Evolutionary conservation across 2,797 vertebrate genomes (phyloP).

Genomic region (Micropoecilia bifurca): DNA sequence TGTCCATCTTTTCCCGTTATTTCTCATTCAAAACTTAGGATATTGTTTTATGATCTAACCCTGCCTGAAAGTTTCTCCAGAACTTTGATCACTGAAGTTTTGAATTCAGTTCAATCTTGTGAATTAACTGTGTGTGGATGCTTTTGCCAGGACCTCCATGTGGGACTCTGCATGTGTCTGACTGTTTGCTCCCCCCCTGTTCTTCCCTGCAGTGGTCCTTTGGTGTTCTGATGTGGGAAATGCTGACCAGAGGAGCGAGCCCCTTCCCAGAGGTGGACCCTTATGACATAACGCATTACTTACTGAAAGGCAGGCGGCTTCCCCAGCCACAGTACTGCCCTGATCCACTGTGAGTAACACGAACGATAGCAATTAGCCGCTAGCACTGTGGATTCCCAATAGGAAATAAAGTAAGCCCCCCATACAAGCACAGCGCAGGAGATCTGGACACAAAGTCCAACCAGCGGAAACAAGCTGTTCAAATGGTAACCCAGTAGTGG

Average conservation of each 20-base stretch:
- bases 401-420: not conserved
- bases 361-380: not conserved
- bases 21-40: not conserved
- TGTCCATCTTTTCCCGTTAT: not conserved
- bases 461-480: conserved; percentile 33
- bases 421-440: not conserved
- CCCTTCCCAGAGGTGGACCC: conserved; percentile 93
- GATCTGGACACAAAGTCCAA: conserved; percentile 27
- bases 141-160: not conserved
- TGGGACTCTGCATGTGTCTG: not conserved
- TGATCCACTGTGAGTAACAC: conserved; percentile 87
- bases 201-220: conserved; percentile 91
- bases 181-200: not conserved
- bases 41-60: not conserved
- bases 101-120: too few relatives aligned
- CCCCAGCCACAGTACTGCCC: conserved; percentile 95
- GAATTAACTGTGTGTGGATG: not conserved
- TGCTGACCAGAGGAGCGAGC: conserved; percentile 94
- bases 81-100: not conserved
- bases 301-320: conserved; percentile 90
- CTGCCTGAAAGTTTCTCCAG: not conserved
- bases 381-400: not conserved
- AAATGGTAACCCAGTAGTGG: conserved; percentile 42
- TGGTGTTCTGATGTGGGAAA: conserved; percentile 96
- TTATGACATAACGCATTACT: conserved; percentile 91